Conservation (phyloP, 2,113 vertebrate genomes). For the Neogobius melanostomus region DNA sequence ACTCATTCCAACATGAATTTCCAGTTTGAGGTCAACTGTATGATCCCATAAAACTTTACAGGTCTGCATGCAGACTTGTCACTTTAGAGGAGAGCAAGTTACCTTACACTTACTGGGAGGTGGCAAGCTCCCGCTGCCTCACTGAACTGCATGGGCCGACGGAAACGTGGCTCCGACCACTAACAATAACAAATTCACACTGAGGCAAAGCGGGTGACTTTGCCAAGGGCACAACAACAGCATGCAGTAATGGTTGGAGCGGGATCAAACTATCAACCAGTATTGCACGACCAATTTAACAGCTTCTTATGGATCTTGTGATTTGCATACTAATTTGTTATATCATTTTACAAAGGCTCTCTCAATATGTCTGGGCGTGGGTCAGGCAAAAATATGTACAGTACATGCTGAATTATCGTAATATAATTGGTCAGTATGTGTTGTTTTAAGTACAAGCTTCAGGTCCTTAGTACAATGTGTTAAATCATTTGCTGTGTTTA, state of each 20-base stretch:
- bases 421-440: background rate
- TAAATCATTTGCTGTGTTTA: background rate
- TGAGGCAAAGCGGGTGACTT: no score
- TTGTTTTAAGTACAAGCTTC: background rate
- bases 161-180: no score
- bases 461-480: background rate
- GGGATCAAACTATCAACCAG: no score
- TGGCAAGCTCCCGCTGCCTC: no score
- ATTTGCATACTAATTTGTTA: background rate
- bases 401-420: background rate
- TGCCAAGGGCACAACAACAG: no score
- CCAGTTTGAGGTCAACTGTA: conserved; percentile 93
- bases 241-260: no score
- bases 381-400: no score
- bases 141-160: no score
- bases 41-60: conserved; percentile 94
- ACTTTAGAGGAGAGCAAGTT: conserved; percentile 70
- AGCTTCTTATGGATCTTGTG: background rate
- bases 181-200: no score
- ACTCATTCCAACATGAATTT: conserved; percentile 89
- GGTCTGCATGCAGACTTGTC: conserved; percentile 78
- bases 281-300: conserved; percentile 11
- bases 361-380: no score
- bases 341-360: no score
- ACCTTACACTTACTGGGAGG: no score